A percentile compares a stretch with the other conserved stretches of the same genome.
Conservation (phyloP, 1,140 invertebrate genomes). For the Ylistrum balloti region DNA sequence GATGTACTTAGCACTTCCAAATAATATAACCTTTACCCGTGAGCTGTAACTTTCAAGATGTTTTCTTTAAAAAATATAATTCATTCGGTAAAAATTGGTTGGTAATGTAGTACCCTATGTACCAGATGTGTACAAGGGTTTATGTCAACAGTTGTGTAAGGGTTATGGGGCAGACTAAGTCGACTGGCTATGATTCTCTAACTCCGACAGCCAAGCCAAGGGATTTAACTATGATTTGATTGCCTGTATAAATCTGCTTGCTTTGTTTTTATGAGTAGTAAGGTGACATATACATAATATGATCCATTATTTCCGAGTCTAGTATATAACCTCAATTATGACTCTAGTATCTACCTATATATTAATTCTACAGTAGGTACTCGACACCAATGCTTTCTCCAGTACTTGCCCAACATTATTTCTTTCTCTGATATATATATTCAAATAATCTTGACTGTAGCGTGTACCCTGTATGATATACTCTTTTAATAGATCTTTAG, state of each 20-base stretch:
- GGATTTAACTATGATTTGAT: not conserved
- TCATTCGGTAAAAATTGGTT: constrained; percentile 35
- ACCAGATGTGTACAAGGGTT: constrained; percentile 4
- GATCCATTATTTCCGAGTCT: not conserved
- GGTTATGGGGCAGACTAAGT: not conserved
- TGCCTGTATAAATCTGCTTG: constrained; percentile 10
- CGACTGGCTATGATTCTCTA: not conserved
- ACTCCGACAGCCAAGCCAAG: not conserved
- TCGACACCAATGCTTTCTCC: no score
- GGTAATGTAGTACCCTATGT: not conserved
- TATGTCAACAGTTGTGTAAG: constrained; percentile 9
- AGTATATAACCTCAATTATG: no score
- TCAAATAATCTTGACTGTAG: no score
- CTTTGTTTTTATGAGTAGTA: not conserved
- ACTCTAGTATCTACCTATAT: not conserved
- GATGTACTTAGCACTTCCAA: constrained; percentile 32
- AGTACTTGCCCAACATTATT: no score
- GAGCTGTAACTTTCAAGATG: constrained; percentile 1
- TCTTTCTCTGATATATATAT: no score
- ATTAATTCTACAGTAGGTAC: no score
- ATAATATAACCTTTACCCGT: constrained; percentile 22
- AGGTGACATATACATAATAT: not conserved
- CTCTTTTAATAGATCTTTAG: no score
- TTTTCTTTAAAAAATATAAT: constrained; percentile 32
- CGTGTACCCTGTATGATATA: no score